These are phyloP conservation scores for Ceratitis capitata DNA, from an alignment of 1,140 invertebrate genomes.

Conservation along the genomic window DNA sequence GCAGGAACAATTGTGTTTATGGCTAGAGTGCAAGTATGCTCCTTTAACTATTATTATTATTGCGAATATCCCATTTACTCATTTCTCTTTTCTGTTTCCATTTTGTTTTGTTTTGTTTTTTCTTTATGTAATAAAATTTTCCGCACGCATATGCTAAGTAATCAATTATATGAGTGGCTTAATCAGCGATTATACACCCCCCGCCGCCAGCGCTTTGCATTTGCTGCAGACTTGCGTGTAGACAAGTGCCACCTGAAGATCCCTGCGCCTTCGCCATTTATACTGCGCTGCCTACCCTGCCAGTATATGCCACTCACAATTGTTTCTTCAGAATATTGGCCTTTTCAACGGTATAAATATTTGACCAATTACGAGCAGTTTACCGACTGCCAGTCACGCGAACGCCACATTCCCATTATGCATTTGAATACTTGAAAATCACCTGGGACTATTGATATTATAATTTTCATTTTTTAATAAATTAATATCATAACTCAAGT, in stretches of 20 bases:
- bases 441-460: not conserved
- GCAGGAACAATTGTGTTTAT: not conserved
- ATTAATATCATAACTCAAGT: too few relatives aligned
- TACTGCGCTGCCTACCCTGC: too few relatives aligned
- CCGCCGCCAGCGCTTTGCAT: not conserved
- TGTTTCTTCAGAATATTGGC: conserved; percentile 13
- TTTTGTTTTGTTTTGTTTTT: not conserved
- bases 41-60: conserved; percentile 20
- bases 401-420: not conserved
- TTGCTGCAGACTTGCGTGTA: not conserved
- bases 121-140: conserved; percentile 2
- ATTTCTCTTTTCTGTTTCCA: not conserved
- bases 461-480: not conserved
- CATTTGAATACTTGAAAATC: not conserved
- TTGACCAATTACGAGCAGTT: conserved; percentile 13
- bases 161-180: conserved; percentile 20
- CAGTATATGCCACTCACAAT: not conserved
- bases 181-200: not conserved
- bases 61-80: not conserved
- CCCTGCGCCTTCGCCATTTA: not conserved
- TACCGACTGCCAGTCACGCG: conserved; percentile 7
- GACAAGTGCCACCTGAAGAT: not conserved
- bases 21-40: not conserved
- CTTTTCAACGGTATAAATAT: not conserved
- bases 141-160: not conserved